Conservation (phyloP, 1,140 invertebrate genomes). For the Marisa cornuarietis region DNA sequence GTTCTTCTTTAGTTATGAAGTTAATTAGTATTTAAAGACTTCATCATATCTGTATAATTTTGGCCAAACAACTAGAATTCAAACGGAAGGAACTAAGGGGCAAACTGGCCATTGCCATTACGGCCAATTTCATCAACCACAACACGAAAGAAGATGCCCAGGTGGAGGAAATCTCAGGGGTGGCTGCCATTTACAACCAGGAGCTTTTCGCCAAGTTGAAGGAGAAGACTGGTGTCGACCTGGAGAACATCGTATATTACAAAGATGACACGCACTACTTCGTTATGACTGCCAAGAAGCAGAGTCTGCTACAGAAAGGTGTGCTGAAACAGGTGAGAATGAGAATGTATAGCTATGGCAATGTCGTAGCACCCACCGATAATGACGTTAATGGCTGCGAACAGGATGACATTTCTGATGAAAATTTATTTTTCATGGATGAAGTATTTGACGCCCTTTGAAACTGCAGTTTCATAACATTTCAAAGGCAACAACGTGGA, state of each 20-base stretch:
- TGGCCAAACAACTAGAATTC: constrained; percentile 72
- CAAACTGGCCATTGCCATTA: constrained; percentile 97
- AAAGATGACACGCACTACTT: constrained; percentile 98
- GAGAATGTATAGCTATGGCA: not conserved
- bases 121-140: constrained; percentile 97
- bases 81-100: constrained; percentile 95
- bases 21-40: too few relatives aligned
- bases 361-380: not conserved
- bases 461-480: too few relatives aligned
- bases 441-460: too few relatives aligned
- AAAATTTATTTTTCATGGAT: too few relatives aligned
- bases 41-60: too few relatives aligned
- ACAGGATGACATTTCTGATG: not conserved
- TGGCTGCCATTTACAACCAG: constrained; percentile 98
- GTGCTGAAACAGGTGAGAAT: constrained; percentile 79
- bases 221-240: constrained; percentile 88
- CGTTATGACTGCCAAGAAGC: constrained; percentile 99
- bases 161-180: constrained; percentile 96
- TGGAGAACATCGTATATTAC: constrained; percentile 99
- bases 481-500: too few relatives aligned
- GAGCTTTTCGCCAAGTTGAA: constrained; percentile 88
- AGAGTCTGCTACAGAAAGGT: constrained; percentile 88
- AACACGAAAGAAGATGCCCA: constrained; percentile 90
- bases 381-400: not conserved
- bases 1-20: too few relatives aligned